A percentile compares a stretch with the other conserved stretches of the same genome.
Evolutionary conservation across 2,888 invertebrate genomes (phyloP).

Genomic region (Acanthosepion esculentum): DNA sequence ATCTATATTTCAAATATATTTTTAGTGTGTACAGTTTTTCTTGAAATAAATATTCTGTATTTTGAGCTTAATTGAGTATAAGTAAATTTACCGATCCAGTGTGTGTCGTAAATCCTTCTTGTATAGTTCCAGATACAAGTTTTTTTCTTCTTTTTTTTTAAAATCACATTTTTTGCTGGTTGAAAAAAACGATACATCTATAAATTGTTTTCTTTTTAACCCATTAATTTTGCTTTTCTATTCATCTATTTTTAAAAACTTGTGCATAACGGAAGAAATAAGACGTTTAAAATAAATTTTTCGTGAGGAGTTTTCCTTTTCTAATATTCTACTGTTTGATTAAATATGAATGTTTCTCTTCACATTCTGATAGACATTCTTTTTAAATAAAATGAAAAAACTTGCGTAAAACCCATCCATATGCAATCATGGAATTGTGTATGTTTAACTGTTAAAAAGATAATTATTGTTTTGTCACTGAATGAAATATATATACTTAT

Average conservation of each 20-base stretch:
- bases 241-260: background rate
- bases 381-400: background rate
- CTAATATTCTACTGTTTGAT: background rate
- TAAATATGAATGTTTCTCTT: background rate
- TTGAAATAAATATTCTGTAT: background rate
- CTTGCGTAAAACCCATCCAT: background rate
- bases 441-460: background rate
- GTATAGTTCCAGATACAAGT: background rate
- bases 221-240: background rate
- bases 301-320: background rate
- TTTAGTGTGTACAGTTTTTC: background rate
- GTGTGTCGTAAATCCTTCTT: background rate
- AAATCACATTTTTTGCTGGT: background rate
- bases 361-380: background rate
- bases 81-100: background rate
- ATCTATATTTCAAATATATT: background rate
- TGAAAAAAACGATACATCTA: background rate
- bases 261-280: background rate
- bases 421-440: background rate
- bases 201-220: background rate
- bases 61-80: background rate
- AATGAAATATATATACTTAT: background rate
- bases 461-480: background rate
- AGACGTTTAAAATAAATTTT: no score
- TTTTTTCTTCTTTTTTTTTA: background rate